phyloP scores from a whole-genome alignment of 2,797 vertebrate species.

The Scomberomorus guttatus region DNA sequence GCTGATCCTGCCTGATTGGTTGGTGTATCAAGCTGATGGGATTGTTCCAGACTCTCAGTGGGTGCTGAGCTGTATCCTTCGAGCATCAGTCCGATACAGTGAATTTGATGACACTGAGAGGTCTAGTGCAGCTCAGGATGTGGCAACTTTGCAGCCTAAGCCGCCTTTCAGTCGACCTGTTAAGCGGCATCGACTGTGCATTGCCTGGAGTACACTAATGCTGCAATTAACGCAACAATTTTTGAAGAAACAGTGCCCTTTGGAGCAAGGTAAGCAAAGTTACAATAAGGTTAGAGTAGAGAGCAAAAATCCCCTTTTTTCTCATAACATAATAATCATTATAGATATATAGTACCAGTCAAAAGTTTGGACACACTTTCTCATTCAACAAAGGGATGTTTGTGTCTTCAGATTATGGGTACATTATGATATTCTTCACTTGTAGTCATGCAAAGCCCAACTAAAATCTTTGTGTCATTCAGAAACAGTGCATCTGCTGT shows the following conservation, averaged over 20 bases:
- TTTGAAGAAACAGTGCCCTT: constrained; percentile 72
- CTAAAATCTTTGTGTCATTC: constrained; percentile 3
- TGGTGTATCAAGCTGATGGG: constrained; percentile 86
- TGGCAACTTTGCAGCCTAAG: constrained; percentile 65
- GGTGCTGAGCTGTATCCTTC: constrained; percentile 81
- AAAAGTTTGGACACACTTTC: no score
- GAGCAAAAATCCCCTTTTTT: not conserved
- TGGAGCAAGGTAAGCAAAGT: constrained; percentile 82
- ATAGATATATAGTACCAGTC: no score
- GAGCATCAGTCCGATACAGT: constrained; percentile 70
- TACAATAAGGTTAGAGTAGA: constrained; percentile 57
- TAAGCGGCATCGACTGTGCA: constrained; percentile 81
- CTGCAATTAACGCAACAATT: constrained; percentile 56
- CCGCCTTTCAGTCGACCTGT: constrained; percentile 77
- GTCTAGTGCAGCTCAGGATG: constrained; percentile 52
- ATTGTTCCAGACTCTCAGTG: constrained; percentile 75
- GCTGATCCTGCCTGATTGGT: constrained; percentile 84
- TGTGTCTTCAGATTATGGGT: not conserved
- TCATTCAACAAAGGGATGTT: not conserved
- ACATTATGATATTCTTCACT: not conserved
- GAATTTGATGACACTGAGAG: constrained; percentile 41
- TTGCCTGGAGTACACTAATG: constrained; percentile 77
- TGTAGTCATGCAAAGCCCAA: not conserved
- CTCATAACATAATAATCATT: not conserved
- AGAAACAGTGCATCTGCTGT: constrained; percentile 83